phyloP scores from a whole-genome alignment of 2,797 vertebrate genomes.

The Enteromius mattozi region DNA sequence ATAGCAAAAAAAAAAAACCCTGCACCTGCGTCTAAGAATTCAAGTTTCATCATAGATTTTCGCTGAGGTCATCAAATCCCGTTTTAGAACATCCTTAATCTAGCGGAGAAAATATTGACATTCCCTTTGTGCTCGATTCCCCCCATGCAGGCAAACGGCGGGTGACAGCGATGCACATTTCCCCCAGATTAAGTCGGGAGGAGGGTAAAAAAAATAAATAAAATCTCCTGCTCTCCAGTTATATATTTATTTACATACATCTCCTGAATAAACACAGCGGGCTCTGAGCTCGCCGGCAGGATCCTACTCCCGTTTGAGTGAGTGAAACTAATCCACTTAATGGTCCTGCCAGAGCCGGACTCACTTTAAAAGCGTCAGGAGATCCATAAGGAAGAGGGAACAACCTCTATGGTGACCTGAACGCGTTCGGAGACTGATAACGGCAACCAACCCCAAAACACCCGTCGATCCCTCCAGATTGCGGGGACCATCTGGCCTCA shows the following conservation, averaged over 20 bases:
- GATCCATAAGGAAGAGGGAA: slow-evolving; percentile 35
- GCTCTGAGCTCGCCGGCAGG: slow-evolving; percentile 51
- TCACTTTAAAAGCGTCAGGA: slow-evolving; percentile 33
- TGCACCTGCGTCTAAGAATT: slow-evolving; percentile 10
- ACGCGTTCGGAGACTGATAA: not conserved
- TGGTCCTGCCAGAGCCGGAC: slow-evolving; percentile 26
- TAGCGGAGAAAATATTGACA: slow-evolving; percentile 60
- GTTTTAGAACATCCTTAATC: slow-evolving; percentile 61
- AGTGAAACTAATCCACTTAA: slow-evolving; percentile 62
- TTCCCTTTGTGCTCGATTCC: slow-evolving; percentile 64
- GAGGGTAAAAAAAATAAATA: not conserved
- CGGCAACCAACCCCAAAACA: slow-evolving; percentile 15
- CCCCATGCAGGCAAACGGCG: slow-evolving; percentile 57
- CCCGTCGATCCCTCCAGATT: slow-evolving; percentile 22
- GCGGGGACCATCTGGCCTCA: slow-evolving; percentile 36
- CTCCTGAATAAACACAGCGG: slow-evolving; percentile 51
- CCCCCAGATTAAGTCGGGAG: slow-evolving; percentile 57
- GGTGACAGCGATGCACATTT: slow-evolving; percentile 66
- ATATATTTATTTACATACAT: slow-evolving; percentile 64
- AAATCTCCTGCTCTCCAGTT: slow-evolving; percentile 29
- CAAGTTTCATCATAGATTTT: slow-evolving; percentile 21
- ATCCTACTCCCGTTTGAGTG: slow-evolving; percentile 52
- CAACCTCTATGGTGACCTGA: slow-evolving; percentile 42
- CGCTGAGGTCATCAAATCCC: slow-evolving; percentile 61
- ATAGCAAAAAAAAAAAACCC: not conserved